Percentiles rank a stretch among this genome's conserved stretches.
These are phyloP conservation scores for Ectemnius lituratus DNA, from an alignment of 2,888 invertebrate genomes.

Conservation along the genomic window DNA sequence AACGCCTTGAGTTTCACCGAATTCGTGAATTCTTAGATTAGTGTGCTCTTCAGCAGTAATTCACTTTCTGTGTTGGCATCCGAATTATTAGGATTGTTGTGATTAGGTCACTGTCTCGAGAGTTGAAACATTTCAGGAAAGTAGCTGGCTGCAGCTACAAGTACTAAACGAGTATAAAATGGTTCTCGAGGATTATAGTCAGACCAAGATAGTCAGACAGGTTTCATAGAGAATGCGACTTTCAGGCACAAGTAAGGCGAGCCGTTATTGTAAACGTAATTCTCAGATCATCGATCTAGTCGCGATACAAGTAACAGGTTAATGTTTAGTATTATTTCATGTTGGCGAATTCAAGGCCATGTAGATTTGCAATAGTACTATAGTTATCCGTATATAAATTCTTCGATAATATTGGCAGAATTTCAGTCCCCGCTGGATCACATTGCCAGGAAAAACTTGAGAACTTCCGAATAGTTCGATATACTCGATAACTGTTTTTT, in stretches of 20 bases:
- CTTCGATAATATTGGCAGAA: neutral
- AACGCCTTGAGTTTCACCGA: too few species aligned
- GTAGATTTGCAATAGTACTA: neutral
- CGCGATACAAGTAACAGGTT: neutral
- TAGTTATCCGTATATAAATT: neutral
- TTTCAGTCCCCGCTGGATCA: neutral
- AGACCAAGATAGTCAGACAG: neutral
- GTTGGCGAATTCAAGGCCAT: neutral
- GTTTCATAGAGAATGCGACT: neutral
- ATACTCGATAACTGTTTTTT: neutral
- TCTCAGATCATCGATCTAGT: neutral
- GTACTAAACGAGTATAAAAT: neutral
- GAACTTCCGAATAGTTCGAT: neutral
- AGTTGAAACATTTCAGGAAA: neutral
- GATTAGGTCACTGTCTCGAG: too few species aligned
- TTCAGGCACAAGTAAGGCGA: conserved; percentile 2
- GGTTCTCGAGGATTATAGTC: neutral
- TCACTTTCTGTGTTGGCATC: too few species aligned
- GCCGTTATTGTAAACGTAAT: conserved; percentile 1
- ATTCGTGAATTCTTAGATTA: too few species aligned
- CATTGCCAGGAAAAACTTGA: neutral
- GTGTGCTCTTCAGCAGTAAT: too few species aligned
- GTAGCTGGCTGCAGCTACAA: conserved; percentile 1
- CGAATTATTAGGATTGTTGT: too few species aligned
- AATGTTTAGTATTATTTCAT: neutral